These are phyloP conservation scores for Marmota flaviventris DNA, from an alignment of 2,113 vertebrate species.

Conservation along the genomic window DNA sequence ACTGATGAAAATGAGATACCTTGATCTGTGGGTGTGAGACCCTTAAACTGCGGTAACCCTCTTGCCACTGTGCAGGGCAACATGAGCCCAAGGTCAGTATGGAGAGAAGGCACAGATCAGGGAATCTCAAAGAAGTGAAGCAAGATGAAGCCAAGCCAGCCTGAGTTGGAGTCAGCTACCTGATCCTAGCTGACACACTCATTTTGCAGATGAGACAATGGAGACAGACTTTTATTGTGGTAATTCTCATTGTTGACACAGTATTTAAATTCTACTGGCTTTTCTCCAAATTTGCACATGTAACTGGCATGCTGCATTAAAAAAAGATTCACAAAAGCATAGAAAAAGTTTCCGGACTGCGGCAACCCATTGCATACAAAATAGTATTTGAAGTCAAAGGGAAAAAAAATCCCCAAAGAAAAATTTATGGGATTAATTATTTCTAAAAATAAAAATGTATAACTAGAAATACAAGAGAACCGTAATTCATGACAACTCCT, in stretches of 20 bases:
- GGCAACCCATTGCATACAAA: background rate
- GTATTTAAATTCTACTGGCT: background rate
- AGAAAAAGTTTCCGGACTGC: background rate
- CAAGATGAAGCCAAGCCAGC: background rate
- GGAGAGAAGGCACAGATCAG: background rate
- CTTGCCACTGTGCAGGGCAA: background rate
- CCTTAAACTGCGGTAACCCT: no score
- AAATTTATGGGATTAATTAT: background rate
- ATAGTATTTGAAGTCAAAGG: background rate
- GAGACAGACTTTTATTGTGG: background rate
- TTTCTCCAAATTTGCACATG: background rate
- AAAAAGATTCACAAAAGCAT: background rate
- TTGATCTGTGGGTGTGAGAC: background rate
- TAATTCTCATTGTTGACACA: background rate
- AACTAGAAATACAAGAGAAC: background rate
- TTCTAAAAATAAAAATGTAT: background rate
- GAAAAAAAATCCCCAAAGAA: background rate
- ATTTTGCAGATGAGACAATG: background rate
- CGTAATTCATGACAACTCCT: background rate
- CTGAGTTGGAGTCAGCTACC: background rate
- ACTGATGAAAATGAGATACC: background rate
- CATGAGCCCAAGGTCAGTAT: background rate
- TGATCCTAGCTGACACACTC: background rate
- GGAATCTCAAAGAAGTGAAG: background rate
- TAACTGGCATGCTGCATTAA: background rate